These are phyloP conservation scores for Tetropium fuscum DNA, from an alignment of 2,888 invertebrate species.

Conservation along the genomic window DNA sequence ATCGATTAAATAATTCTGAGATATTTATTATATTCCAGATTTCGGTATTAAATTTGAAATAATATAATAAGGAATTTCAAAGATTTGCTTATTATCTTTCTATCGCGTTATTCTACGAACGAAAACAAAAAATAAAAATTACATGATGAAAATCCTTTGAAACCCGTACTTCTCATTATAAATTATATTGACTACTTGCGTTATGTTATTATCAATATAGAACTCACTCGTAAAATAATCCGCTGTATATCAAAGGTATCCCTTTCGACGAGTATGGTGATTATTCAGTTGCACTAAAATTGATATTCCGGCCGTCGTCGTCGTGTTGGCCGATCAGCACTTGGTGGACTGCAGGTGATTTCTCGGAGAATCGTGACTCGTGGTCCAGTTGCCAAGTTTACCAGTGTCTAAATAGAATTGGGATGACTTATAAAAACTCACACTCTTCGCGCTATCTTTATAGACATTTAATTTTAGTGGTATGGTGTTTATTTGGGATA, in stretches of 20 bases:
- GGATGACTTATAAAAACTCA: slow-evolving; percentile 17
- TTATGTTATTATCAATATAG: no score
- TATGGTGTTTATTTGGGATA: slow-evolving; percentile 1
- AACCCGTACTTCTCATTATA: no score
- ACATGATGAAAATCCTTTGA: no score
- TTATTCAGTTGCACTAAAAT: slow-evolving; percentile 15
- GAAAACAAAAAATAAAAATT: no score
- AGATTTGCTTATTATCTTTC: no score
- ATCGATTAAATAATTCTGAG: no score
- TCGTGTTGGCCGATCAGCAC: slow-evolving; percentile 24
- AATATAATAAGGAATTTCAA: no score
- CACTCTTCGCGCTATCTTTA: slow-evolving; percentile 7
- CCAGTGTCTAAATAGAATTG: slow-evolving; percentile 19
- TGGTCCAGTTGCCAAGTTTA: slow-evolving; percentile 23
- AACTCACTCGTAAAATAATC: slow-evolving; percentile 20
- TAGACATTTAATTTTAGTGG: background rate
- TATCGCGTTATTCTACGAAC: no score
- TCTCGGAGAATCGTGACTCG: slow-evolving; percentile 54
- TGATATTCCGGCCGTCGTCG: slow-evolving; percentile 9
- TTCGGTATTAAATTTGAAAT: no score
- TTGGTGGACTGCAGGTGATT: slow-evolving; percentile 27
- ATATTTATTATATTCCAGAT: no score
- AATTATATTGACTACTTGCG: no score
- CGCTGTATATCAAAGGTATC: slow-evolving; percentile 20
- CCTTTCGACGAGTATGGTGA: slow-evolving; percentile 24